Base-by-base conservation (phyloP, 2,797 vertebrate species). In the Psittacula derbiana region DNA sequence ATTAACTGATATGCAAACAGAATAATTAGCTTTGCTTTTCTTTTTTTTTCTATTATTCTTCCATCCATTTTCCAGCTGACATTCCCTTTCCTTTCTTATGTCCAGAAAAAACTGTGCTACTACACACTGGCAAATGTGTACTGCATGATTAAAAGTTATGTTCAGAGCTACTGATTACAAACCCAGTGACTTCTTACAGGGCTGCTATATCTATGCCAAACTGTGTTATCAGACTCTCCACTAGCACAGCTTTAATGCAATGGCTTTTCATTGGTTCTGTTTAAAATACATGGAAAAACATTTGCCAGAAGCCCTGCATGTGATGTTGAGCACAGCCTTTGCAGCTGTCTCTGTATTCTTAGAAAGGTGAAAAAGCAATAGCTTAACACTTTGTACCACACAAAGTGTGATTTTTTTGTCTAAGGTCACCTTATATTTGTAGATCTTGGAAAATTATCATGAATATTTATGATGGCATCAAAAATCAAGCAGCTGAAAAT, bases 391-490 rank as follows among this genome's bases (percentile, higher is more conserved):
- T 44, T 49, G 10, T 90, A 74, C 64, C 36, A 88, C 43, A 38
- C 60, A 80, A 80, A 78, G 78, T 70, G 84, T 91, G 46, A 43
- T 8, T 92, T 85, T 79, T 91, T 92, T 73, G 40, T 83, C 84
- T 96, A 93, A 96, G 95, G 96, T 96, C 97, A 96, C 95, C 92
- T 96, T 96, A 91, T 95, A 93, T 94, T 95, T 96, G 87, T 94
- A 90, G 80, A 95, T 86, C 81, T 85, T 93, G 83, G 83, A 81
- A 93, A 96, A 96, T 85, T 36, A 71, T 90, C 41, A 82, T 96
- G 92, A 97, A 95, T 97, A 96, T 97, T 96, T 95, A 90, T 94
- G 69, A 96, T 92, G 78, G 81, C 80, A 96, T 96, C 84, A 96
- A 97, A 97, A 97, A 90, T 79, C 93, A 95, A 97, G 85, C 91